phyloP scores from a whole-genome alignment of 1,140 invertebrate genomes.

The Odontomachus brunneus region DNA sequence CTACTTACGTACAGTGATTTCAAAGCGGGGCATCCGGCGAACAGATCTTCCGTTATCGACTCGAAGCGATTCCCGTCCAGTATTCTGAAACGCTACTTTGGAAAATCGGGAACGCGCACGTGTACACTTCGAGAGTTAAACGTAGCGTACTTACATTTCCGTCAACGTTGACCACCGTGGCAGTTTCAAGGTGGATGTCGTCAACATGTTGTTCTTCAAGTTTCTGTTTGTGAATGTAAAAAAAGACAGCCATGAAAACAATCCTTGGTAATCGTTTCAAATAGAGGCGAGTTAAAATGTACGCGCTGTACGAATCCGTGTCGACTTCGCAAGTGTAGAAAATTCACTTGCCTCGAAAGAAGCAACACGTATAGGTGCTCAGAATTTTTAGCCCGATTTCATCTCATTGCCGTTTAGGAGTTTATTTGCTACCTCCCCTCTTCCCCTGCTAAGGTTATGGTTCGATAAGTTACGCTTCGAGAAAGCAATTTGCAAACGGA shows the following conservation, averaged over 20 bases:
- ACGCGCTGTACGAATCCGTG: too few relatives aligned
- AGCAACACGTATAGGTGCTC: neutral
- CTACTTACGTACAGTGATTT: conserved; percentile 68
- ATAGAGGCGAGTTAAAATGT: too few relatives aligned
- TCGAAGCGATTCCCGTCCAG: conserved; percentile 78
- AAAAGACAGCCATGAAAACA: neutral
- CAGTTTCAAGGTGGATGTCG: conserved; percentile 81
- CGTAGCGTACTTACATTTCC: conserved; percentile 85
- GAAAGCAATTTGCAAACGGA: conserved; percentile 9
- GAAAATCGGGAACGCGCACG: neutral
- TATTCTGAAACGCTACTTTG: conserved; percentile 72
- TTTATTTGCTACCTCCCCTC: conserved; percentile 4
- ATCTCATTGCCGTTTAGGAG: conserved; percentile 9
- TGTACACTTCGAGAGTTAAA: neutral
- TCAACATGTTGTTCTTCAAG: conserved; percentile 81
- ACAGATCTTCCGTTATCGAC: conserved; percentile 77
- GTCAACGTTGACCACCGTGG: conserved; percentile 83
- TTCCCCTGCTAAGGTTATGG: neutral
- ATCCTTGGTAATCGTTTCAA: too few relatives aligned
- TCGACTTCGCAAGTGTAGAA: neutral
- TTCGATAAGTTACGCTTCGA: neutral
- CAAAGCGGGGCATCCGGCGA: conserved; percentile 74
- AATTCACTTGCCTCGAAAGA: conserved; percentile 2
- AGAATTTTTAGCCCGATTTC: neutral
- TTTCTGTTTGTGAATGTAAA: conserved; percentile 71